phyloP scores from a whole-genome alignment of 2,797 vertebrate genomes.

The Myotis pilosus region DNA sequence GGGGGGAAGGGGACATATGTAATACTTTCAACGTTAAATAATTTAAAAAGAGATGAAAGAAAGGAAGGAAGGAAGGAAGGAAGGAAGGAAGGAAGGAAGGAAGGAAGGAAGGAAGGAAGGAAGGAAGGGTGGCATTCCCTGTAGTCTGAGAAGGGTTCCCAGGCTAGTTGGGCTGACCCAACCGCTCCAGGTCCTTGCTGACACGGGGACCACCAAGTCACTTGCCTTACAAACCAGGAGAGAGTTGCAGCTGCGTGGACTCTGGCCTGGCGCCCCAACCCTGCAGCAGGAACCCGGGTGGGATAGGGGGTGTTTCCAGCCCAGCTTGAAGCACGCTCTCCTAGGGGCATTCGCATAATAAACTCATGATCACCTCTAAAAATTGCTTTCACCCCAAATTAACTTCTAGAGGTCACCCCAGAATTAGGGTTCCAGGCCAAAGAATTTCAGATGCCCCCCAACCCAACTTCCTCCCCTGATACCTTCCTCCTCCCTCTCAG shows the following conservation, averaged over 20 bases:
- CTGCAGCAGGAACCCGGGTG: rapidly evolving
- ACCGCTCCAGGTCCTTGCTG: neutral
- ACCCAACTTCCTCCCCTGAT: neutral
- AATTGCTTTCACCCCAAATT: neutral
- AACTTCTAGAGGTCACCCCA: neutral
- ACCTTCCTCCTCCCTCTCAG: neutral
- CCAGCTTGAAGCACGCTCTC: neutral
- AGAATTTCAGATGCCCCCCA: neutral
- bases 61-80: too few relatives aligned
- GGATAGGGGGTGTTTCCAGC: neutral
- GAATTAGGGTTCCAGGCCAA: neutral
- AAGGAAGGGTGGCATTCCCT: neutral
- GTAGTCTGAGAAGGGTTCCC: neutral
- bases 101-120: too few relatives aligned
- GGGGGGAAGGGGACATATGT: too few relatives aligned
- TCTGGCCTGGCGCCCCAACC: neutral
- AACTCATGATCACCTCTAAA: neutral
- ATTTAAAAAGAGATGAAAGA: too few relatives aligned
- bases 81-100: too few relatives aligned
- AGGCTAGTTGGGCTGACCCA: rapidly evolving
- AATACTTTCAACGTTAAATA: too few relatives aligned
- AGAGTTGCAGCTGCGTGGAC: neutral
- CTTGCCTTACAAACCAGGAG: neutral
- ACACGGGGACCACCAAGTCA: rapidly evolving
- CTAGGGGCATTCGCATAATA: neutral